These are phyloP conservation scores for Protobothrops flavoviridis DNA, from an alignment of 2,113 vertebrate species.

Conservation along the genomic window DNA sequence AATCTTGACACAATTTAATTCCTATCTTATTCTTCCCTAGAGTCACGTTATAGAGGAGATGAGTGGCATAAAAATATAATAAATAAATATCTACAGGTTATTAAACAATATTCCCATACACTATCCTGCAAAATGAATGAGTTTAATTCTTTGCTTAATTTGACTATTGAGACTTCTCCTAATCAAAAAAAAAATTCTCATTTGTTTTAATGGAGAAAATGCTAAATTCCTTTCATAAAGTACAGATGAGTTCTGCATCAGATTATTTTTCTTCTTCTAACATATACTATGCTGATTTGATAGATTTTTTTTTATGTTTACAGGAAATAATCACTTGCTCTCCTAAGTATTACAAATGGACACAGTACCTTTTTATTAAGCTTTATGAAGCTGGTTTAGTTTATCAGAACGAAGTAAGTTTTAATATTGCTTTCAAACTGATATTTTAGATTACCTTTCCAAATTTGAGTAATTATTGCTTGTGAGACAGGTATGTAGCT, in stretches of 20 bases:
- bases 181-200: neutral
- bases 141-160: neutral
- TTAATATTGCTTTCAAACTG: neutral
- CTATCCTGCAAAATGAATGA: neutral
- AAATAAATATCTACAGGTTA: neutral
- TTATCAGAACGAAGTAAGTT: conserved; percentile 94
- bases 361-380: conserved; percentile 92
- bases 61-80: neutral
- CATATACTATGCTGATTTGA: neutral
- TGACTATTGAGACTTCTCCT: neutral
- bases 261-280: neutral
- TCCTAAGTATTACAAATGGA: conserved; percentile 96
- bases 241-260: neutral
- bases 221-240: neutral
- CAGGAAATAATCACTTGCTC: conserved; percentile 94
- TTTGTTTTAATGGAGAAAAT: neutral
- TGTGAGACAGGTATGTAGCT: neutral
- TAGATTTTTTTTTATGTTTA: conserved; percentile 29
- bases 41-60: neutral
- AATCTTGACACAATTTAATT: neutral
- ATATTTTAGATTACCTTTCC: neutral
- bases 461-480: neutral
- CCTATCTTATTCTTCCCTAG: neutral
- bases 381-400: conserved; percentile 89
- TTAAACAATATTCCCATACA: neutral